These are phyloP conservation scores for Gasterosteus nipponicus DNA, from an alignment of 2,113 vertebrate species.

Conservation along the genomic window DNA sequence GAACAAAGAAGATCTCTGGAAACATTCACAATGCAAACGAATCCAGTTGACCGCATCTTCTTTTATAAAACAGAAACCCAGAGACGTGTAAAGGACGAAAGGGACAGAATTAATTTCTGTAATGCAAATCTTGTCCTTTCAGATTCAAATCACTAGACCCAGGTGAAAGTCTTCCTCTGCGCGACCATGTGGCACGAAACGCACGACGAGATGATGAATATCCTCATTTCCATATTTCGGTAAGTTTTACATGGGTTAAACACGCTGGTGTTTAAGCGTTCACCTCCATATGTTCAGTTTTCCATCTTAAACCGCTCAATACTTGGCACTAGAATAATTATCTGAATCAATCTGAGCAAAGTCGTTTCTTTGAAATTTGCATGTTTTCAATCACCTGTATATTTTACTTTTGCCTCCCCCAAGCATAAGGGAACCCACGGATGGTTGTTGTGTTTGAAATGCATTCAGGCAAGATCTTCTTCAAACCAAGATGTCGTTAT, in stretches of 20 bases:
- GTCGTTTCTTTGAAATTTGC: not conserved
- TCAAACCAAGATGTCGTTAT: too few species aligned
- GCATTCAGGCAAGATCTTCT: too few species aligned
- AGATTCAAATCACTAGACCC: slow-evolving; percentile 10
- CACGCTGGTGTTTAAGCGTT: too few species aligned
- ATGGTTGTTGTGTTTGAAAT: not conserved
- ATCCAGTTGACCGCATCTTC: too few species aligned
- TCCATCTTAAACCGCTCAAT: not conserved
- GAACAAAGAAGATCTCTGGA: too few species aligned
- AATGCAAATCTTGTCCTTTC: not conserved
- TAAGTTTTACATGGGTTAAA: slow-evolving; percentile 25
- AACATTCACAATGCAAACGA: too few species aligned
- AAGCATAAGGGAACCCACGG: not conserved
- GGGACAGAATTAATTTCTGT: not conserved
- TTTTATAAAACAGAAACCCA: too few species aligned
- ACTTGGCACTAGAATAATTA: not conserved
- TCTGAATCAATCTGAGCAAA: not conserved
- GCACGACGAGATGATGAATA: slow-evolving; percentile 76
- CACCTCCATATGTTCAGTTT: not conserved
- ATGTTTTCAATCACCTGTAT: not conserved
- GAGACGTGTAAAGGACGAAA: too few species aligned
- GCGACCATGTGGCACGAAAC: slow-evolving; percentile 82
- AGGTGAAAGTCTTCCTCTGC: slow-evolving; percentile 67
- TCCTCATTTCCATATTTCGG: slow-evolving; percentile 78
- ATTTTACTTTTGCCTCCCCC: not conserved